phyloP scores from a whole-genome alignment of 2,888 invertebrate species.

The Pardosa pseudoannulata region DNA sequence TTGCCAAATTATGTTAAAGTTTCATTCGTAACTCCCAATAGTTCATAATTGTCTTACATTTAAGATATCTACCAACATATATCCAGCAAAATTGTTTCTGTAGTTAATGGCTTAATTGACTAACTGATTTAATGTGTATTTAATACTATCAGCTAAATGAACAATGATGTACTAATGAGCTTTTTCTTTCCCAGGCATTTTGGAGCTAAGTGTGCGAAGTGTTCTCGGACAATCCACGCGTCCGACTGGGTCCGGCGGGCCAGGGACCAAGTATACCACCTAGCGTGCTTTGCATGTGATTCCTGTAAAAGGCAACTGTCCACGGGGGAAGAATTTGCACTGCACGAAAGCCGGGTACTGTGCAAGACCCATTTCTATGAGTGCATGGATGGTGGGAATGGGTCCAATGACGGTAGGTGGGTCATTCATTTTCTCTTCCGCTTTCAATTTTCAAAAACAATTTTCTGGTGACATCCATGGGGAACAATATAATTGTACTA shows the following conservation, averaged over 20 bases:
- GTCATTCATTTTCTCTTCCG: slow-evolving; percentile 64
- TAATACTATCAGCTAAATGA: too few relatives aligned
- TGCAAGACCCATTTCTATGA: slow-evolving; percentile 99
- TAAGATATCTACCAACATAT: too few relatives aligned
- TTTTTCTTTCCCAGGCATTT: slow-evolving; percentile 54
- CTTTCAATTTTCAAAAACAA: neutral
- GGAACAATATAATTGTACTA: too few relatives aligned
- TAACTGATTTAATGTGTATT: too few relatives aligned
- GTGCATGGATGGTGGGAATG: slow-evolving; percentile 90
- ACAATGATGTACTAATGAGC: too few relatives aligned
- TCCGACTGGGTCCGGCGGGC: slow-evolving; percentile 99
- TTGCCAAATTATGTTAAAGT: too few relatives aligned
- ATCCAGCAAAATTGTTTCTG: too few relatives aligned
- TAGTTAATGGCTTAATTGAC: too few relatives aligned
- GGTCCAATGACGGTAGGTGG: slow-evolving; percentile 85
- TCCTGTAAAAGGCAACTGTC: slow-evolving; percentile 94
- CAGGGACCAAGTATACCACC: slow-evolving; percentile 91
- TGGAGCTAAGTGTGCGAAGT: slow-evolving; percentile 90
- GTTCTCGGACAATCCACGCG: slow-evolving; percentile 92
- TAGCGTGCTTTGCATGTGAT: slow-evolving; percentile 99
- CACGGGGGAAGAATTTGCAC: slow-evolving; percentile 97
- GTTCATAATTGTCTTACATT: too few relatives aligned
- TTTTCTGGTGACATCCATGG: too few relatives aligned
- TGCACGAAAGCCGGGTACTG: slow-evolving; percentile 94
- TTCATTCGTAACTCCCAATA: too few relatives aligned